Conservation (phyloP, 2,888 invertebrate genomes). For the Lithophane ornitopus region DNA sequence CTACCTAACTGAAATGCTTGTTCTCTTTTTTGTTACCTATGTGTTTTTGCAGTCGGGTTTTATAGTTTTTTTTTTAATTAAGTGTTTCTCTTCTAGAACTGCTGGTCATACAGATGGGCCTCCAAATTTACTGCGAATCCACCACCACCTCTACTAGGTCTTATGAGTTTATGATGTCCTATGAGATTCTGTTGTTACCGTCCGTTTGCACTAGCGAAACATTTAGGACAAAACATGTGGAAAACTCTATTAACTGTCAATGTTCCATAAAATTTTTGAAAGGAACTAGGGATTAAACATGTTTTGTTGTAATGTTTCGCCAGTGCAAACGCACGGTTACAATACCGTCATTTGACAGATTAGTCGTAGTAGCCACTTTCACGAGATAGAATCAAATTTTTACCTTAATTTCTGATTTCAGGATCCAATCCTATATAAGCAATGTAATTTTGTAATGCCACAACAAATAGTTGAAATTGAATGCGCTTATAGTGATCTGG, state of each 20-base stretch:
- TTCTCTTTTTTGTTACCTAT: too few species aligned
- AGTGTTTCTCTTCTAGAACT: background rate
- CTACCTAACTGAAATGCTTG: too few species aligned
- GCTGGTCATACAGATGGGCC: background rate
- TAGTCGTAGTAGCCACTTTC: too few species aligned
- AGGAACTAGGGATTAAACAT: too few species aligned
- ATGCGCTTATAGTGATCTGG: constrained; percentile 76
- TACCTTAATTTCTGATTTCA: constrained; percentile 59
- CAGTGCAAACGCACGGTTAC: too few species aligned
- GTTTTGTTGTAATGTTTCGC: too few species aligned
- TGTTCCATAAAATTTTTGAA: too few species aligned
- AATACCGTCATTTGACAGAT: background rate
- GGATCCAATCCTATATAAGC: constrained; percentile 82
- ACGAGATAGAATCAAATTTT: background rate
- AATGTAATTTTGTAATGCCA: constrained; percentile 78
- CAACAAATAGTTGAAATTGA: constrained; percentile 77
- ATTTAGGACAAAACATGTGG: too few species aligned
- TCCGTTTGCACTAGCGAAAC: too few species aligned
- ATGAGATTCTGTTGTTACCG: background rate
- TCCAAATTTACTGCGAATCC: background rate
- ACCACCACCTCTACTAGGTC: background rate
- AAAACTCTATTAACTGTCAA: too few species aligned
- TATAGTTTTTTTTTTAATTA: background rate
- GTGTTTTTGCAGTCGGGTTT: too few species aligned
- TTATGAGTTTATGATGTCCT: too few species aligned